phyloP scores from a whole-genome alignment of 2,888 invertebrate genomes.

The Anticlea derivata region DNA sequence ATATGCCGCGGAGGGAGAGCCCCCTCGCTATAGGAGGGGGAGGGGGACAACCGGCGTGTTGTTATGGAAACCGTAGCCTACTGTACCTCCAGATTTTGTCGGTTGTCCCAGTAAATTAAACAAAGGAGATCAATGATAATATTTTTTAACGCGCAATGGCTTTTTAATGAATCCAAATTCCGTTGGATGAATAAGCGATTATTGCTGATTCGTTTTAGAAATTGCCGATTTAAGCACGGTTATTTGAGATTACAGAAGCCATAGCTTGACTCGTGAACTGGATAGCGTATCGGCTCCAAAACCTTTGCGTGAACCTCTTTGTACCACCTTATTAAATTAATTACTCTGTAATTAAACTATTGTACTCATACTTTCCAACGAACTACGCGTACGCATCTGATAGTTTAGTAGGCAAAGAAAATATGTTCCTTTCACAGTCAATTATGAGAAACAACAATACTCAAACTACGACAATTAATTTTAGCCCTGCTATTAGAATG shows the following conservation, averaged over 20 bases:
- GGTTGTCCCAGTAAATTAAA: constrained; percentile 79
- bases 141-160: constrained; percentile 52
- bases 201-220: too few relatives aligned
- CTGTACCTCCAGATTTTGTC: constrained; percentile 79
- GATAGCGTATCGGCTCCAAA: too few relatives aligned
- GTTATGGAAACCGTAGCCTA: constrained; percentile 76
- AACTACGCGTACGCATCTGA: too few relatives aligned
- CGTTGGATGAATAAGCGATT: too few relatives aligned
- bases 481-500: constrained; percentile 3
- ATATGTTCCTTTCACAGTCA: neutral
- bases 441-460: constrained; percentile 8
- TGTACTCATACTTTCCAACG: too few relatives aligned
- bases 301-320: too few relatives aligned
- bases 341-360: too few relatives aligned
- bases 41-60: constrained; percentile 69
- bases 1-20: constrained; percentile 48
- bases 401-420: too few relatives aligned
- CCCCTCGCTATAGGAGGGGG: constrained; percentile 35
- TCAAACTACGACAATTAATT: constrained; percentile 15
- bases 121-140: constrained; percentile 73
- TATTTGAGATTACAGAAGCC: too few relatives aligned
- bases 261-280: too few relatives aligned
- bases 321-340: too few relatives aligned
- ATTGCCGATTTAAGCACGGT: too few relatives aligned
- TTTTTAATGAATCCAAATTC: constrained; percentile 27